Evolutionary conservation across 1,140 invertebrate species (phyloP).

Genomic region (Tetragnatha versicolor): DNA sequence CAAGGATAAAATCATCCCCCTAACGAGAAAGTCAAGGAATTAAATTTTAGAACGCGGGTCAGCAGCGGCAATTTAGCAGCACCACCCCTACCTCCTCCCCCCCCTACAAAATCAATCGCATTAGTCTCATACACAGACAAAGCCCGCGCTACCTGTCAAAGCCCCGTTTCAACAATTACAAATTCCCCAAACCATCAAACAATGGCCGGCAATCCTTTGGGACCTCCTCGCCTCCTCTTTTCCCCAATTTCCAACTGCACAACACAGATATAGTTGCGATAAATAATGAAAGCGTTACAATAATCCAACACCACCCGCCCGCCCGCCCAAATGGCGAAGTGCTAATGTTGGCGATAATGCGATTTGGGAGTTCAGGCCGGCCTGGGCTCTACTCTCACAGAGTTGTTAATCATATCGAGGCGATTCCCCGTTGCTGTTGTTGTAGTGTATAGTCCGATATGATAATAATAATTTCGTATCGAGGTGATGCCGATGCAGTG

Average conservation of each 20-base stretch:
- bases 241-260: slow-evolving; percentile 41
- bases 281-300: slow-evolving; percentile 55
- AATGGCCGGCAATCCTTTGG: slow-evolving; percentile 28
- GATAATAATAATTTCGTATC: too few relatives aligned
- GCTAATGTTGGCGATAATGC: slow-evolving; percentile 54
- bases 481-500: slow-evolving; percentile 26
- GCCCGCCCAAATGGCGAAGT: slow-evolving; percentile 55
- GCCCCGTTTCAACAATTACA: slow-evolving; percentile 54
- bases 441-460: too few relatives aligned
- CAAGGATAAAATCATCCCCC: slow-evolving; percentile 10
- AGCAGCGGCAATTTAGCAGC: slow-evolving; percentile 14
- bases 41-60: too few relatives aligned
- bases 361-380: slow-evolving; percentile 48
- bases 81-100: slow-evolving; percentile 4
- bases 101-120: slow-evolving; percentile 37
- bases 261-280: slow-evolving; percentile 30
- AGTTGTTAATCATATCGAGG: too few relatives aligned
- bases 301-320: slow-evolving; percentile 51
- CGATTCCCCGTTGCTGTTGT: slow-evolving; percentile 12
- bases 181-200: slow-evolving; percentile 17
- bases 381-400: slow-evolving; percentile 32
- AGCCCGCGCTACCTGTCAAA: slow-evolving; percentile 52
- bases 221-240: slow-evolving; percentile 9
- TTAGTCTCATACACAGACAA: slow-evolving; percentile 40
- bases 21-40: too few relatives aligned